Conservation (phyloP, 30 jellyfish, hydroid and myxozoan species). For the Pseudorhiza aurosa region DNA sequence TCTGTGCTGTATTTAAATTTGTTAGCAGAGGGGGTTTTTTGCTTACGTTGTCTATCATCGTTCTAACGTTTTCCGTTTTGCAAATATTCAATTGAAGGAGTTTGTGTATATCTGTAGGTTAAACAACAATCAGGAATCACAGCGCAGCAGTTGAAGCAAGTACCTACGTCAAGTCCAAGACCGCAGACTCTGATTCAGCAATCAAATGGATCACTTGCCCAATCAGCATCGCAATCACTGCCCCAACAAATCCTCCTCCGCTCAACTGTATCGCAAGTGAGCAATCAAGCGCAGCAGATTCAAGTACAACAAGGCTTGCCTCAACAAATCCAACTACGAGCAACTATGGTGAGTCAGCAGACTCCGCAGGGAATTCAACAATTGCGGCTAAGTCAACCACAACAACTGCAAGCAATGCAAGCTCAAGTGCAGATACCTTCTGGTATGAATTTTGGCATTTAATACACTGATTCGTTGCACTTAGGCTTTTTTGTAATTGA, state of each 20-base stretch:
- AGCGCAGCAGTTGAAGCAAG: conserved; percentile 60
- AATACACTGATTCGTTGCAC: background rate
- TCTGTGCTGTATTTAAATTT: no score
- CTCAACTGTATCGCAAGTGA: conserved; percentile 74
- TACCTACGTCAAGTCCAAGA: conserved; percentile 50
- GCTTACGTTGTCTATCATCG: no score
- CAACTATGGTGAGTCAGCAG: conserved; percentile 89
- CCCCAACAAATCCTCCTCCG: conserved; percentile 91
- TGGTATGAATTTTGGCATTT: conserved; percentile 33
- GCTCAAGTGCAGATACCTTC: conserved; percentile 90
- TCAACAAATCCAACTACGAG: conserved; percentile 90
- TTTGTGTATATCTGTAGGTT: no score
- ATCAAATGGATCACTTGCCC: conserved; percentile 63
- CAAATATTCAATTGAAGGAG: no score
- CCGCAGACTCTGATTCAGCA: conserved; percentile 76
- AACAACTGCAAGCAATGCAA: conserved; percentile 86
- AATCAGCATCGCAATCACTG: conserved; percentile 61
- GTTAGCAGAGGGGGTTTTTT: no score
- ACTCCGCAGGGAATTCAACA: conserved; percentile 79
- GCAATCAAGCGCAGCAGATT: conserved; percentile 58
- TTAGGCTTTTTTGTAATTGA: no score
- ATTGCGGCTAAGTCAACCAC: conserved; percentile 69
- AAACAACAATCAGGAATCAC: conserved; percentile 41
- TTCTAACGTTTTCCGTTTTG: no score
- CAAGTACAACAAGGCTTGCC: conserved; percentile 82